phyloP scores from a whole-genome alignment of 2,113 vertebrate species.

The Origma solitaria region DNA sequence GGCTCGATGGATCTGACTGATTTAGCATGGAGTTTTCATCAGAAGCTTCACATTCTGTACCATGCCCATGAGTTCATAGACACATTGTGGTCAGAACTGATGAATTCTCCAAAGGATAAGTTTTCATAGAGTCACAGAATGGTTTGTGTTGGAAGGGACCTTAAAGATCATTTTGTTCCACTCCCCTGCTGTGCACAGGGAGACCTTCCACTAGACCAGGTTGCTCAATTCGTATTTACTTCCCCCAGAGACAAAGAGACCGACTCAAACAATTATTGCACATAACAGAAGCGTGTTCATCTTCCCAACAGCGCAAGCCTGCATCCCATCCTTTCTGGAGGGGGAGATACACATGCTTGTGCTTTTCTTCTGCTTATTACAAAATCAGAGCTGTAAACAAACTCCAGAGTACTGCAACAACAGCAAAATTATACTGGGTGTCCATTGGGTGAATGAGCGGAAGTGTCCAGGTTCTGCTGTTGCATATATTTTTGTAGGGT shows the following conservation, averaged over 20 bases:
- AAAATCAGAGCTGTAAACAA: background rate
- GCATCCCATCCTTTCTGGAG: background rate
- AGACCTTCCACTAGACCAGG: background rate
- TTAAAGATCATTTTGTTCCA: background rate
- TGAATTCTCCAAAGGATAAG: background rate
- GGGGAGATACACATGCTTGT: background rate
- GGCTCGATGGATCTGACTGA: background rate
- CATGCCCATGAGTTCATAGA: accelerated
- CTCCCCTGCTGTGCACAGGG: background rate
- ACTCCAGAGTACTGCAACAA: background rate
- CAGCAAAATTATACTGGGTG: background rate
- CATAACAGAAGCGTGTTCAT: background rate
- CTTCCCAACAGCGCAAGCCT: background rate
- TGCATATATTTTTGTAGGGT: background rate
- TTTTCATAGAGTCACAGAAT: background rate
- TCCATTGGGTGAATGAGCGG: background rate
- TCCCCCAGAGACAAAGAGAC: background rate
- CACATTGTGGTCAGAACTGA: background rate
- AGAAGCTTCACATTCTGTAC: background rate
- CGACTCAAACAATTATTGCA: background rate
- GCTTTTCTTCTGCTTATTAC: background rate
- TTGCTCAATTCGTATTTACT: background rate
- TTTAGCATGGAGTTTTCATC: background rate
- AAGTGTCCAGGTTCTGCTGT: background rate
- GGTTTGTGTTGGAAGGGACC: background rate